Evolutionary conservation across 2,113 vertebrate genomes (phyloP).

Genomic region (Apodemus sylvaticus): DNA sequence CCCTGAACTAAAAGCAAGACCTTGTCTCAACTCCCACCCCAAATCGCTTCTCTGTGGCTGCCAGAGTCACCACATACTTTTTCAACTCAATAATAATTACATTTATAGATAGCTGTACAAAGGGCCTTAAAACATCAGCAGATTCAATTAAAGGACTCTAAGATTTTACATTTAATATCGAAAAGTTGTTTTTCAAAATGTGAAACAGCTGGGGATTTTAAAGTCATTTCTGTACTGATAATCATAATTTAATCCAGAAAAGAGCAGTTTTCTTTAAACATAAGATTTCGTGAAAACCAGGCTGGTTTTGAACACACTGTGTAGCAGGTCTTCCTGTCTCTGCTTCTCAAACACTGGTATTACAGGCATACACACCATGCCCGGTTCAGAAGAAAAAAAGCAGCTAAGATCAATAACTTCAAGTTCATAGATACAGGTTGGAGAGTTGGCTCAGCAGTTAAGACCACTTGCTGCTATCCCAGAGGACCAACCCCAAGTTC

Average conservation of each 20-base stretch:
- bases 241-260: slow-evolving; percentile 17
- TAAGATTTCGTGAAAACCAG: background rate
- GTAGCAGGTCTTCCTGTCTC: no score
- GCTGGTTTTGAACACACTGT: background rate
- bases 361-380: background rate
- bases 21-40: background rate
- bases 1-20: background rate
- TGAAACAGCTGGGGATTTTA: background rate
- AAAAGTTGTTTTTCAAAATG: slow-evolving; percentile 2
- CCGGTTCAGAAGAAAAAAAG: background rate
- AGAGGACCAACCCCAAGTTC: background rate
- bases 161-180: background rate
- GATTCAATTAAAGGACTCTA: background rate
- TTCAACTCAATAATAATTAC: background rate
- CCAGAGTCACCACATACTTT: background rate
- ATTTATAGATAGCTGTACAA: background rate
- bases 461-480: background rate
- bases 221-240: background rate
- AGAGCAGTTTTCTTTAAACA: background rate
- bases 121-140: background rate
- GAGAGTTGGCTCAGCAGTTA: background rate
- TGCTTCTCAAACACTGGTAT: background rate
- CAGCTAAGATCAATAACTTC: background rate
- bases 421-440: background rate
- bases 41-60: background rate